Base-by-base conservation (phyloP, 2,797 vertebrate genomes). In the Anguilla pacifica region DNA sequence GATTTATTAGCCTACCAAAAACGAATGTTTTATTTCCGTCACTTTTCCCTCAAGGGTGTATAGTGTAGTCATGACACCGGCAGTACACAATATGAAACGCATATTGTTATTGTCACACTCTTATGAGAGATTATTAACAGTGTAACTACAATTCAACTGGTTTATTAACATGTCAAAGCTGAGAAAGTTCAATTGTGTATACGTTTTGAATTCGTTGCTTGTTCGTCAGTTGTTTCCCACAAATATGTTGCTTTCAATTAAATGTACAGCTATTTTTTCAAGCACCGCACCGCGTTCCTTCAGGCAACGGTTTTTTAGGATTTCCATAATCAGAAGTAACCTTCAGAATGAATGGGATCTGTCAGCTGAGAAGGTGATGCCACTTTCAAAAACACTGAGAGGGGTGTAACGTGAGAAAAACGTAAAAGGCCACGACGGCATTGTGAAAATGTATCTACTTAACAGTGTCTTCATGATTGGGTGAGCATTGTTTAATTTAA, bases 1-100 rank as follows among this genome's bases (percentile, higher is more conserved):
- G n/a, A 55, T 70, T 83, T 87, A 49, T 87, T 25, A 13, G 15
- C 19, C 35, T 35, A 35, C 35, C 35, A 35, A 15, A 83, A 83
- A 87, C 28, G 43, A 87, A 35, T 67, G 59, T 70, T 64, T 31
- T 1, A 53, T 87, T 87, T 87, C 53, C 35, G 35, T 57, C 86
- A 61, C 39, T 61, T 55, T 61, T n/a, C n/a, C 22, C 81, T 28
- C 22, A 83, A 28, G 81, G 49, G n/a, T 28, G 22, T n/a, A 83
- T 53, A 43, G 39, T 51, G 53, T 22, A 83, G 46, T 83, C 49
- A 10, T 53, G 46, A 83, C 49, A 28, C n/a, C 11, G 49, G 1
- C 39, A 49, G 77, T 81, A 49, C 49, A n/a, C 49, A 25, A 53
- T n/a, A 53, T 31, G 11, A 53, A 17, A 83, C 39, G 3, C 35